Evolutionary conservation across 2,797 vertebrate genomes (phyloP), one percentile per base, ranked within the genome.

Genomic region (Salmo trutta): DNA sequence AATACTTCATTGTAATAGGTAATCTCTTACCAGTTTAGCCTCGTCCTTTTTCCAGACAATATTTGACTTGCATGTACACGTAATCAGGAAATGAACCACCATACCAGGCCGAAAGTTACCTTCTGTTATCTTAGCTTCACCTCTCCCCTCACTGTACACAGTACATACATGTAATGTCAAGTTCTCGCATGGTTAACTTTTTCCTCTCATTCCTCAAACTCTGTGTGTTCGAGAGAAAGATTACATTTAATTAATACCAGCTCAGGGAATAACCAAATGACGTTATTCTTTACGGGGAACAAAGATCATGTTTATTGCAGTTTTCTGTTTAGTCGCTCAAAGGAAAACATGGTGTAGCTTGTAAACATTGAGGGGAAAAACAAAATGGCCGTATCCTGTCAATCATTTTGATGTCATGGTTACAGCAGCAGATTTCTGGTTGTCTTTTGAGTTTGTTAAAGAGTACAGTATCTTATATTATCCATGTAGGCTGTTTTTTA

Each of bases 371-470:
- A 29, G 8, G 64, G 64, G 56, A 3, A 31, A 66, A 29, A 67
- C 29, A 17, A 67, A 33, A 31, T 67, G 27, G 16, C 27, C 15
- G 65, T 67, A 16, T 24, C 27, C 16, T 33, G 65, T 67, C 65
- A 17, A 31, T 33, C 16, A 31, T 29, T 67, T 16, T 14, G 19
- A 41, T 82, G 78, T 78, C 86, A 85, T 71, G 75, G 82, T 80
- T 54, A 68, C 81, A 85, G 73, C 77, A 53, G 75, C 79, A 10
- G 71, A 47, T 14, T 12, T 47, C 41, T 47, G 41, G 41, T 84
- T 83, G 79, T n/a, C 66, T 75, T 64, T 73, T 17, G 29, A 64
- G 79, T 56, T 5, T 85, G 79, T 77, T 0, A 4, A 79, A 78
- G 75, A 74, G 41, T 31, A 31, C 52, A 74, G 24, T 66, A 29